Base-by-base conservation (phyloP, 2,888 invertebrate species). In the Diarsia dahlii region DNA sequence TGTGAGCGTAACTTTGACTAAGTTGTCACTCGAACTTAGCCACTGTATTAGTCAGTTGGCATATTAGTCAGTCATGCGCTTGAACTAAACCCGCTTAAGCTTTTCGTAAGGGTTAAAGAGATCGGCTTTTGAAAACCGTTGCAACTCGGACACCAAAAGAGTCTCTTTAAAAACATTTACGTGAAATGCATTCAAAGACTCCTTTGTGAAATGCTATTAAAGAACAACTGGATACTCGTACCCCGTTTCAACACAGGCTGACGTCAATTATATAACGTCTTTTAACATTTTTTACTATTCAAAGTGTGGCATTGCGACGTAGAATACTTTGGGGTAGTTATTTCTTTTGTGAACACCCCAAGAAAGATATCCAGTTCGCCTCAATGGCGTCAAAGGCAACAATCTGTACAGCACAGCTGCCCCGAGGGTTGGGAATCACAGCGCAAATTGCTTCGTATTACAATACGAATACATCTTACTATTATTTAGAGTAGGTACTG, bases 321-420 rank as follows among this genome's bases (percentile, higher is more conserved):
- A 71, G 62, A 75, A 82, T 63, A 71, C 65, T 63, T 34, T 76
- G 20, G 58, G 56, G 58, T 72, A 67, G 65, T 46, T 68, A 73
- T 66, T 60, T 71, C 74, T 71, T 86, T 83, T 85, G 76, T 85
- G 66, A 76, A 67, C 73, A 65, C 74, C 80, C 77, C 74, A 77
- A 85, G 56, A 70, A 82, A 78, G 74, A 82, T 67, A 84, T 78
- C 84, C 86, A 80, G 88, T 82, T 82, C 80, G 71, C 63, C 46
- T 82, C 74, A 84, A 85, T 79, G 65, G 77, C 64, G 23, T 67
- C 76, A 73, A 82, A 81, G 74, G 80, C 80, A 78, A 80, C 80
- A 80, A 80, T 82, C 79, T 81, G 80, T 76, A 81, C 77, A 81
- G 80, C 80, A 86, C 89, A 89, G 88, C 86, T 89, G 85, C 81